Base-by-base conservation (phyloP, 1,140 invertebrate species). In the Saccostrea glomerata region DNA sequence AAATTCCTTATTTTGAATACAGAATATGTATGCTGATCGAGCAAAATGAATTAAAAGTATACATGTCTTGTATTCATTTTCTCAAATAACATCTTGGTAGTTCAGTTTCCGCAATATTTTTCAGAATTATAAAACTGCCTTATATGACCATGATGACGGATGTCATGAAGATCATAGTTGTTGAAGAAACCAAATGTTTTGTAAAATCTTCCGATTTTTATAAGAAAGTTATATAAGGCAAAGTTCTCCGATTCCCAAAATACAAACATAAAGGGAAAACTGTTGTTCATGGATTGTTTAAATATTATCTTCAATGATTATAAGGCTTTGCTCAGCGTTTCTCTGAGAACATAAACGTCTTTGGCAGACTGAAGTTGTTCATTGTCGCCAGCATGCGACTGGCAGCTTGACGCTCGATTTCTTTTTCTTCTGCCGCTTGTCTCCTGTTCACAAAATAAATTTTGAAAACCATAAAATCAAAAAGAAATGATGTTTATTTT, bases 351-450 rank as follows among this genome's bases (percentile, higher is more conserved):
- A 55, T n/a, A 17, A 84, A 54, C 36, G 82, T 6, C 3, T 54
- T 84, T 17, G 82, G 82, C n/a, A 36, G n/a, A 20, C 40, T 55
- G 9, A 55, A 84, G 82, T 54, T 54, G n/a, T 56, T 85, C 20
- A 86, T 86, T 0, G 98, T 98, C 88, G 99, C 96, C 30, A 99
- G 98, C 92, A 99, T 96, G 85, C 98, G 96, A 94, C 98, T 99
- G 13, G 98, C 98, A 0, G 98, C 98, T 95, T 99, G 98, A 84
- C 98, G 96, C 94, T 99, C 98, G 0, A 98, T 98, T 95, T 99
- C 98, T 1, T 98, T 96, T 94, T 99, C 98, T 95, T 99, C 98
- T 0, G 98, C 98, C 15, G 98, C 99, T 95, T 99, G 98, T 88
- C 98, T 96, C 95, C 98, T 99, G 96, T 47, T 96, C 97, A 95